Conservation (phyloP, 2,888 invertebrate species). For the Drosophila peninsularis region DNA sequence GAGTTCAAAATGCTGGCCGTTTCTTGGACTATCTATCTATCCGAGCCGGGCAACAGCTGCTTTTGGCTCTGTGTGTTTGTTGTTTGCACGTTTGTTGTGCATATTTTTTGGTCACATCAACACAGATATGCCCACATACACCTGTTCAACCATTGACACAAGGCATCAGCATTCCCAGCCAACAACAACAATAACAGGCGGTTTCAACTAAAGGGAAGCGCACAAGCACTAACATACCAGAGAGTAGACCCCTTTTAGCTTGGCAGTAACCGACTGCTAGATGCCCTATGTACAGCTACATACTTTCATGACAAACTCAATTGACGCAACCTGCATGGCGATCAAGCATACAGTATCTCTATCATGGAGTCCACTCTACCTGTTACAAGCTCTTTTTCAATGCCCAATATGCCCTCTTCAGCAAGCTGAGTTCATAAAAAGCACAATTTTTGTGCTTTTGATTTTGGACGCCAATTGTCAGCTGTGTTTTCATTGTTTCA, state of each 20-base stretch:
- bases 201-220: conserved; percentile 53
- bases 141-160: conserved; percentile 69
- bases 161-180: conserved; percentile 48
- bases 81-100: conserved; percentile 53
- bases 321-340: too few relatives aligned
- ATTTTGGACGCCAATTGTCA: conserved; percentile 69
- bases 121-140: conserved; percentile 37
- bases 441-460: conserved; percentile 43
- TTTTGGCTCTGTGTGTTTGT: conserved; percentile 20
- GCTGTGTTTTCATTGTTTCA: conserved; percentile 18
- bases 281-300: background rate
- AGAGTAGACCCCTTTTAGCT: background rate
- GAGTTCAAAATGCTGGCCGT: conserved; percentile 28
- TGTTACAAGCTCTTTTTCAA: background rate
- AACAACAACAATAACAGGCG: conserved; percentile 56
- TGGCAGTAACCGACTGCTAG: background rate
- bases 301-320: too few relatives aligned
- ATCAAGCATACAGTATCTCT: too few relatives aligned
- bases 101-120: conserved; percentile 63
- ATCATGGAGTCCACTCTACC: too few relatives aligned
- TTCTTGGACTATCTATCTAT: conserved; percentile 25
- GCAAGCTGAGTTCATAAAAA: conserved; percentile 3
- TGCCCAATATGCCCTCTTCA: background rate
- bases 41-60: conserved; percentile 7
- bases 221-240: conserved; percentile 11